Conservation (phyloP, 2,888 invertebrate species). For the Drosophila glabriapex region DNA sequence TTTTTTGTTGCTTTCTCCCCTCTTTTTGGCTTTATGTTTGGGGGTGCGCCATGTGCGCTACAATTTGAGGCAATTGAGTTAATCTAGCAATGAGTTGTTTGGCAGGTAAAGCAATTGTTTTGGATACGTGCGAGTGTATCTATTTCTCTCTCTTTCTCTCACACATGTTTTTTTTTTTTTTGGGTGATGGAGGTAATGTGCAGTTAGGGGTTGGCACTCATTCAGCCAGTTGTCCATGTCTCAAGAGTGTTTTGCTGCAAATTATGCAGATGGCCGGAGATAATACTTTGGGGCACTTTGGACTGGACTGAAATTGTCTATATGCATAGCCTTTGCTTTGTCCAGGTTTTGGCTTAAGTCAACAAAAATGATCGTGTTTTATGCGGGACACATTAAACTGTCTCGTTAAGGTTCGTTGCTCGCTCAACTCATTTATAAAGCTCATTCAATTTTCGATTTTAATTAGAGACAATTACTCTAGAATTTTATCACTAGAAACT, state of each 20-base stretch:
- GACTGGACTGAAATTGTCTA: conserved; percentile 15
- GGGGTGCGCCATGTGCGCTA: conserved; percentile 69
- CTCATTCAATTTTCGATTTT: background rate
- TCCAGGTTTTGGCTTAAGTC: conserved; percentile 1
- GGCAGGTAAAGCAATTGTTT: conserved; percentile 76
- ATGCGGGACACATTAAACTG: conserved; percentile 1
- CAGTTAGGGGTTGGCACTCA: conserved; percentile 50
- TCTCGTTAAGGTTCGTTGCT: conserved; percentile 3
- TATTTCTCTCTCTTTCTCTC: conserved; percentile 1
- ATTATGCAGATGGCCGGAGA: conserved; percentile 56
- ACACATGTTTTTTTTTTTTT: background rate
- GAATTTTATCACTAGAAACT: background rate
- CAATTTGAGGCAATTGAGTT: conserved; percentile 75
- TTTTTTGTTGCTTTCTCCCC: conserved; percentile 2
- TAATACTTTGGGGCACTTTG: conserved; percentile 26
- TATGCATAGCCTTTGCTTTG: background rate
- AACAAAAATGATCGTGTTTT: conserved; percentile 4
- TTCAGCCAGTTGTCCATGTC: conserved; percentile 43
- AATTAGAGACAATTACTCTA: background rate
- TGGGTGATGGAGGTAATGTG: background rate
- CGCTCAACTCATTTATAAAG: background rate
- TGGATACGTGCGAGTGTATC: conserved; percentile 58
- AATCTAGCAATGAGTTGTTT: conserved; percentile 76
- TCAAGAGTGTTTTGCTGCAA: conserved; percentile 58
- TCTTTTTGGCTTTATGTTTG: background rate